Evolutionary conservation across 2,888 invertebrate species (phyloP).

Genomic region (Aromia moschata): DNA sequence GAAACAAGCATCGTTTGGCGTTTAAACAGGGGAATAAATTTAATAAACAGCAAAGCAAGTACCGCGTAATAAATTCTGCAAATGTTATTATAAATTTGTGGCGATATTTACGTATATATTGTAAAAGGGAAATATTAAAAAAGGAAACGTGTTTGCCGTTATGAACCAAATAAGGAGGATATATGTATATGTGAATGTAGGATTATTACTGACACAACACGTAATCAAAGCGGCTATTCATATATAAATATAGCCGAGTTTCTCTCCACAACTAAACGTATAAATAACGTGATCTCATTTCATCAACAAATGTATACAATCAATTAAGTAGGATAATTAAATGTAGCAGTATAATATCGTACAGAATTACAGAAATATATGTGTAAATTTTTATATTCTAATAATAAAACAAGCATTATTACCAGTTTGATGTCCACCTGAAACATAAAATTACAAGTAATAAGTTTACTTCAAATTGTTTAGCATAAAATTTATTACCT

Average conservation of each 20-base stretch:
- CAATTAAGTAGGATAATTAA: constrained; percentile 17
- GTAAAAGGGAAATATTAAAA: constrained; percentile 17
- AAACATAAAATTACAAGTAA: constrained; percentile 44
- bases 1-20: too few relatives aligned
- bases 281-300: constrained; percentile 7
- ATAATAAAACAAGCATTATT: constrained; percentile 41
- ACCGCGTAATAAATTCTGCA: neutral
- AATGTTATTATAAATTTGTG: constrained; percentile 4
- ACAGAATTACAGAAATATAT: constrained; percentile 17
- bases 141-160: constrained; percentile 12
- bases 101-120: constrained; percentile 1
- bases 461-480: constrained; percentile 35
- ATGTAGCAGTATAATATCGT: constrained; percentile 22
- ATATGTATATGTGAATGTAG: neutral
- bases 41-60: neutral
- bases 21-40: too few relatives aligned
- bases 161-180: constrained; percentile 4
- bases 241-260: neutral
- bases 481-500: constrained; percentile 30
- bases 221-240: constrained; percentile 13
- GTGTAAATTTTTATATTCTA: constrained; percentile 26
- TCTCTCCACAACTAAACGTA: neutral
- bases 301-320: constrained; percentile 20
- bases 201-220: constrained; percentile 6
- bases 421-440: constrained; percentile 42